Conservation (phyloP, 2,888 invertebrate species). For the Tribolium freemani region DNA sequence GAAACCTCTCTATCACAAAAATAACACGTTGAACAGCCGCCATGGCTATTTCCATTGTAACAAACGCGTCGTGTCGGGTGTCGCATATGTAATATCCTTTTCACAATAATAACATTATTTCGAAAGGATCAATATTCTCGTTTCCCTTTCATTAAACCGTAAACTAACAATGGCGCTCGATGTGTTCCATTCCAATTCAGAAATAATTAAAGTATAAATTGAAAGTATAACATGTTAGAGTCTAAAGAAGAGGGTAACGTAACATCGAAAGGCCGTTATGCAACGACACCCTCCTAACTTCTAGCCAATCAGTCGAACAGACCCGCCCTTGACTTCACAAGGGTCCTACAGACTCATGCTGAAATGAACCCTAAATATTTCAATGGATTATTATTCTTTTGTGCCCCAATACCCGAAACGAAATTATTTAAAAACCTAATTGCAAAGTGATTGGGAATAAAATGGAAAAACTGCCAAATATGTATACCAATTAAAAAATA, state of each 20-base stretch:
- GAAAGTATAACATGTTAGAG: conserved; percentile 59
- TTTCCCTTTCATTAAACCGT: conserved; percentile 43
- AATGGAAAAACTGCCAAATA: too few species aligned
- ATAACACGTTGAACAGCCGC: background rate
- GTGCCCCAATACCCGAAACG: background rate
- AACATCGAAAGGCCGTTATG: conserved; percentile 58
- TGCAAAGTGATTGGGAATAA: too few species aligned
- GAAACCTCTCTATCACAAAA: background rate
- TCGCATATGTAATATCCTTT: conserved; percentile 37
- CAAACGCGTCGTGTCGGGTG: conserved; percentile 3
- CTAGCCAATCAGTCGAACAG: conserved; percentile 62
- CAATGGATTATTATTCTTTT: background rate
- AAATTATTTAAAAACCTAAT: too few species aligned
- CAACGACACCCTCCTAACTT: conserved; percentile 61
- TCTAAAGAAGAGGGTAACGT: conserved; percentile 56
- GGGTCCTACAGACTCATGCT: conserved; percentile 47
- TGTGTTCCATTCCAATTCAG: conserved; percentile 54
- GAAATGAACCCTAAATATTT: background rate
- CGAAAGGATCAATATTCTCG: conserved; percentile 52
- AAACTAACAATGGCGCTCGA: conserved; percentile 49
- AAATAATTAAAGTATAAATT: conserved; percentile 58
- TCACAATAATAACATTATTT: conserved; percentile 55
- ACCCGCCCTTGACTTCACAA: conserved; percentile 64
- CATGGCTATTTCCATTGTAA: background rate
- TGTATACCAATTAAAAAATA: too few species aligned